Evolutionary conservation across 2,797 vertebrate genomes (phyloP), one percentile per base, ranked within the genome.

Genomic region (Toxotes lorentzi): DNA sequence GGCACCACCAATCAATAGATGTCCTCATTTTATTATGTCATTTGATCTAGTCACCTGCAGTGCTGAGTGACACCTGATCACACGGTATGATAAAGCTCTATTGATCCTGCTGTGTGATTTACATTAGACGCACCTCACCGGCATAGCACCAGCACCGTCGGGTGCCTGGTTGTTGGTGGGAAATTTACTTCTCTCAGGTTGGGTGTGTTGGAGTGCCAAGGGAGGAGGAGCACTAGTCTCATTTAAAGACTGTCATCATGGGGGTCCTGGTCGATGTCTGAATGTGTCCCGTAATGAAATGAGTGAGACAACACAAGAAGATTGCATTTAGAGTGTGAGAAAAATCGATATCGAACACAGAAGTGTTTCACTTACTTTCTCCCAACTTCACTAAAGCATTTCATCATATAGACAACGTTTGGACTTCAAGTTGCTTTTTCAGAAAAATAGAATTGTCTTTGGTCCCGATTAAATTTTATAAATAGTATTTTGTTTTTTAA

Each of bases 31-130:
- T 94, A 94, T 93, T 88, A 92, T 93, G 91, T 90, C 87, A 91
- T 91, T 94, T 94, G 89, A 94, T 94, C 89, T 80, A 64, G 77
- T 90, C 92, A 90, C 91, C 93, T 83, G 90, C 90, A 56, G 88
- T 7, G 75, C 72, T 4, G 47, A 53, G 66, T 75, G 93, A 92
- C 89, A 90, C 91, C 88, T 88, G 93, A 91, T 93, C 89, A 87
- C 88, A 83, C 80, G 57, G 69, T 80, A 85, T 88, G 89, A 92
- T 93, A 75, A 90, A 92, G 58, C 76, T 8, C 32, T 62, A 95
- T 93, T 57, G 93, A 95, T 92, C 89, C 35, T 9, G 32, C 66
- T 11, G 50, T 43, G 56, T 79, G 91, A 91, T 90, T 91, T 91
- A 86, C 86, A 83, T 87, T 71, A 70, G 41, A 35, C 4, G 51